These are phyloP conservation scores for Eurystomus glaucurus DNA, from an alignment of 2,797 vertebrate genomes.

Conservation along the genomic window DNA sequence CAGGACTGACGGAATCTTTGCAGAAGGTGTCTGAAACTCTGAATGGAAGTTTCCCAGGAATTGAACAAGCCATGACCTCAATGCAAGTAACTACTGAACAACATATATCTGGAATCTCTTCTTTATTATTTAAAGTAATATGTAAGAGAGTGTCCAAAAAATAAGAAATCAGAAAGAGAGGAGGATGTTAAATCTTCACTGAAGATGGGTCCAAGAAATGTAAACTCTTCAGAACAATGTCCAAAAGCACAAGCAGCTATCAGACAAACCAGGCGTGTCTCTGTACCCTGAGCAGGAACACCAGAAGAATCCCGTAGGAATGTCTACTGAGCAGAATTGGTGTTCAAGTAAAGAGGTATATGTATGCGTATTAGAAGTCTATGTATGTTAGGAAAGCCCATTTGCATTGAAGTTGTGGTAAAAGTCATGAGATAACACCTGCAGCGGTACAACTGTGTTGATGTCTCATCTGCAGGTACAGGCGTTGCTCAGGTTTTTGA, in stretches of 20 bases:
- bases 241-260: neutral
- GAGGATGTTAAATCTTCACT: neutral
- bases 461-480: neutral
- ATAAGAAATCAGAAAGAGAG: neutral
- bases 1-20: neutral
- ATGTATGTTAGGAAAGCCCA: neutral
- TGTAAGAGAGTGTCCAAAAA: neutral
- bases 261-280: neutral
- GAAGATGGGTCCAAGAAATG: neutral
- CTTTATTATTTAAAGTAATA: neutral
- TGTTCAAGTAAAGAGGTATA: neutral
- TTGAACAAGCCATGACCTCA: neutral
- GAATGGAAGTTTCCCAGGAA: neutral
- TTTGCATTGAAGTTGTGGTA: neutral
- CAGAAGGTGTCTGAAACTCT: neutral
- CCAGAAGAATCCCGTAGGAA: neutral
- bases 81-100: neutral
- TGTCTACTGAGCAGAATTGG: neutral
- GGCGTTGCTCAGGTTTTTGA: neutral
- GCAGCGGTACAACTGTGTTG: neutral
- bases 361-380: too few relatives aligned
- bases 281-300: neutral
- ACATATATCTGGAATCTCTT: neutral
- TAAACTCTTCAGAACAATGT: neutral
- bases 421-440: accelerated